Evolutionary conservation across 1,140 invertebrate genomes (phyloP), one percentile per base, ranked within the genome.

Genomic region (Aphelenchoides avenae): DNA sequence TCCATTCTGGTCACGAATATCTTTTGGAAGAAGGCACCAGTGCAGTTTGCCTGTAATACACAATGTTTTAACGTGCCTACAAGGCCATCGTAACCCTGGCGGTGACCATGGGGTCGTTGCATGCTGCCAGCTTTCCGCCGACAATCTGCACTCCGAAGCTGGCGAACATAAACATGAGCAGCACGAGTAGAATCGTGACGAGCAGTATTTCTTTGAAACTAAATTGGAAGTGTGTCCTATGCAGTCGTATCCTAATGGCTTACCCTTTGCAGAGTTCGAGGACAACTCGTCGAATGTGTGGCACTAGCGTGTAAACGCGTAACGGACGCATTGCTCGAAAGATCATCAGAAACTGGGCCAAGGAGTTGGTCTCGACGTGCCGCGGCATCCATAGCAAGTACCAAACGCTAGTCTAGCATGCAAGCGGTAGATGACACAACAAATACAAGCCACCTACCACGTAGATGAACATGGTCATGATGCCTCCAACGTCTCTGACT

Each of bases 201-300:
- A 99, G 81, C 22, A 96, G 78, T 67, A 99, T 99, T 82, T 99
- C 95, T 79, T 97, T 98, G 79, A 98, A 98, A n/a, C n/a, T n/a
- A n/a, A n/a, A n/a, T n/a, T n/a, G n/a, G n/a, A n/a, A n/a, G n/a
- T n/a, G n/a, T n/a, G n/a, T n/a, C n/a, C n/a, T n/a, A n/a, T n/a
- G n/a, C n/a, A n/a, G n/a, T n/a, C n/a, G n/a, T n/a, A n/a, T n/a
- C n/a, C n/a, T n/a, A n/a, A n/a, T n/a, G n/a, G n/a, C n/a, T n/a
- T n/a, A n/a, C 15, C 95, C 94, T 63, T 91, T 83, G 71, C 92
- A 95, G 27, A 99, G 81, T 78, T 99, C 95, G 77, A 91, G 94
- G 26, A 99, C 94, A n/a, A 99, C 95, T 82, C 95, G 92, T 61
- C 93, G 84, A 92, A 99, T 98, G 76, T 99, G 94, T 51, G 95